Percentiles rank a stretch among this genome's conserved stretches.
These are phyloP conservation scores for Polietes domitor DNA, from an alignment of 2,888 invertebrate species.

Conservation along the genomic window DNA sequence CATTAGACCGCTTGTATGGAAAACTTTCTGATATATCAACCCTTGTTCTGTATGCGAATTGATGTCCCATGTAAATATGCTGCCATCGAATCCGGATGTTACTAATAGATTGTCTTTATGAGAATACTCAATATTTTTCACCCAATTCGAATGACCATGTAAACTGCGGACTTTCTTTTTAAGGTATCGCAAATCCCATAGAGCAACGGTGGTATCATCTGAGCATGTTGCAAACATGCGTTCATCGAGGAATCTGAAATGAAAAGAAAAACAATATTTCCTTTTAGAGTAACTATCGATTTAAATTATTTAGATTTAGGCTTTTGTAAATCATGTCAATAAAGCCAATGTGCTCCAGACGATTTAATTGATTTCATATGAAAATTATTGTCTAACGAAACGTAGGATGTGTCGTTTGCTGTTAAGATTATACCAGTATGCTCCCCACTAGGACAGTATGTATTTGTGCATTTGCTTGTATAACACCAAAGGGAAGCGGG, in stretches of 20 bases:
- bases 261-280: background rate
- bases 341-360: too few relatives aligned
- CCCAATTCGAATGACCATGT: constrained; percentile 96
- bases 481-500: too few relatives aligned
- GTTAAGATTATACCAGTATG: too few relatives aligned
- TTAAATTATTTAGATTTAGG: background rate
- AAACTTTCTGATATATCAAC: constrained; percentile 89
- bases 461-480: too few relatives aligned
- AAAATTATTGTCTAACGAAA: too few relatives aligned
- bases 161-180: constrained; percentile 89
- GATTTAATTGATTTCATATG: too few relatives aligned
- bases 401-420: too few relatives aligned
- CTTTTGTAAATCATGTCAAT: too few relatives aligned
- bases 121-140: constrained; percentile 97
- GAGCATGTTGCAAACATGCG: constrained; percentile 96
- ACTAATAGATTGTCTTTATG: constrained; percentile 91
- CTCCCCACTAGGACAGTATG: too few relatives aligned
- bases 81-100: constrained; percentile 96
- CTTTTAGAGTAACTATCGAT: too few relatives aligned
- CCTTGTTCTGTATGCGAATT: constrained; percentile 91
- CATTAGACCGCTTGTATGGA: constrained; percentile 87
- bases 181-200: constrained; percentile 95
- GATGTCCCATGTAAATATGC: constrained; percentile 96
- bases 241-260: constrained; percentile 90
- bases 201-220: constrained; percentile 94